Conservation (phyloP, 2,888 invertebrate genomes). For the Rosalia funebris region DNA sequence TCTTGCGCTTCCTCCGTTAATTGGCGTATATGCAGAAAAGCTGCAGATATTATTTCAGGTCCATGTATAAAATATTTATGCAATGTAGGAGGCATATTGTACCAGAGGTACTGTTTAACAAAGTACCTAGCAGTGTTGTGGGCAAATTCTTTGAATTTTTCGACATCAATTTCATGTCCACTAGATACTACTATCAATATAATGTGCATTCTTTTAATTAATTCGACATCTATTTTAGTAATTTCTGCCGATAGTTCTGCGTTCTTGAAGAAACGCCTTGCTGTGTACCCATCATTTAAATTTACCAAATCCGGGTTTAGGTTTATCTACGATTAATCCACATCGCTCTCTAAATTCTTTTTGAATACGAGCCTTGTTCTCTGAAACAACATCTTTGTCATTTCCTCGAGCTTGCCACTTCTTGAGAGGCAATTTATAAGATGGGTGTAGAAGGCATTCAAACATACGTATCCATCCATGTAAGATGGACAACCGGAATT, state of each 20-base stretch:
- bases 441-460: not conserved
- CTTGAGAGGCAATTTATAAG: not conserved
- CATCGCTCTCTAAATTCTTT: constrained; percentile 29
- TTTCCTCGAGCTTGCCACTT: constrained; percentile 26
- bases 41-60: constrained; percentile 34
- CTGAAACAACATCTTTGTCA: no score
- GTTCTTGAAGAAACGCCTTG: constrained; percentile 31
- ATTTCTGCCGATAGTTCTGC: constrained; percentile 38
- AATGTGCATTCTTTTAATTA: constrained; percentile 21
- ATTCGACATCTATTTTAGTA: constrained; percentile 21
- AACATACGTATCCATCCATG: constrained; percentile 1
- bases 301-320: not conserved
- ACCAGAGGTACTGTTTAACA: constrained; percentile 42
- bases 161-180: constrained; percentile 35
- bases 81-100: constrained; percentile 40
- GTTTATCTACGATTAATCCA: not conserved
- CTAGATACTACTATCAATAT: constrained; percentile 30
- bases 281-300: not conserved
- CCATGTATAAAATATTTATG: constrained; percentile 44
- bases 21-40: constrained; percentile 41
- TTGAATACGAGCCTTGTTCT: no score
- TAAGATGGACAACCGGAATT: not conserved
- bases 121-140: constrained; percentile 33
- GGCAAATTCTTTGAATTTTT: constrained; percentile 32
- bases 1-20: constrained; percentile 45